Evolutionary conservation across 2,113 vertebrate species (phyloP).

Genomic region (Shinisaurus crocodilurus): DNA sequence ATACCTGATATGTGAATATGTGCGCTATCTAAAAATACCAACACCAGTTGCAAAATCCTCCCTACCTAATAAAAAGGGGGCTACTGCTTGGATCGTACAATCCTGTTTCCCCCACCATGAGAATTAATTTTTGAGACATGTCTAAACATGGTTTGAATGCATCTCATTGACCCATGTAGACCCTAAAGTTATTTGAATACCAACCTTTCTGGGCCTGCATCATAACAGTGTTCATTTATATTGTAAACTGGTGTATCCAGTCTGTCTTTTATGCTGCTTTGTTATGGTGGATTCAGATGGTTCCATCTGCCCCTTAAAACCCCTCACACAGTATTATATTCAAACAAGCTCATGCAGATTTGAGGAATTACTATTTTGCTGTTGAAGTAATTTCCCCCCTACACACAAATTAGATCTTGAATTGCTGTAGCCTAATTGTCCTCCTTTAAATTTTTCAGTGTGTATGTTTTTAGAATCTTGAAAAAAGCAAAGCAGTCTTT

Average conservation of each 20-base stretch:
- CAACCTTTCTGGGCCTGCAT: slow-evolving; percentile 50
- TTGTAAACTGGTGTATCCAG: slow-evolving; percentile 37
- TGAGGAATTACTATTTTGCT: slow-evolving; percentile 59
- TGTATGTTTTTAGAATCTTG: slow-evolving; percentile 32
- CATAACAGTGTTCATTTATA: neutral
- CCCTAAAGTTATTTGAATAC: slow-evolving; percentile 23
- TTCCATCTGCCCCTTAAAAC: slow-evolving; percentile 60
- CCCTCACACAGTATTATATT: slow-evolving; percentile 42
- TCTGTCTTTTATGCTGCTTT: slow-evolving; percentile 63
- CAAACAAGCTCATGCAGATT: slow-evolving; percentile 49
- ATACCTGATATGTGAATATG: neutral
- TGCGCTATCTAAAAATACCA: neutral
- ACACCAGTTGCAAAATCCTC: neutral
- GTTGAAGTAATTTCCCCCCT: slow-evolving; percentile 53
- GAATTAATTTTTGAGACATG: slow-evolving; percentile 56
- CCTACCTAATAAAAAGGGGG: neutral
- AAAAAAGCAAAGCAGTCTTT: neutral
- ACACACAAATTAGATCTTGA: slow-evolving; percentile 52
- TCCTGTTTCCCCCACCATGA: neutral
- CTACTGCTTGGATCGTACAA: slow-evolving; percentile 1
- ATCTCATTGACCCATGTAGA: slow-evolving; percentile 11
- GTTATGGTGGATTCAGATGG: slow-evolving; percentile 56
- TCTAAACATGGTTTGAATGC: slow-evolving; percentile 54
- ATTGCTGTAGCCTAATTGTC: slow-evolving; percentile 46
- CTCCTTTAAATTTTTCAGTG: slow-evolving; percentile 31